Conservation (phyloP, 2,888 invertebrate species). For the Megamerina dolium region DNA sequence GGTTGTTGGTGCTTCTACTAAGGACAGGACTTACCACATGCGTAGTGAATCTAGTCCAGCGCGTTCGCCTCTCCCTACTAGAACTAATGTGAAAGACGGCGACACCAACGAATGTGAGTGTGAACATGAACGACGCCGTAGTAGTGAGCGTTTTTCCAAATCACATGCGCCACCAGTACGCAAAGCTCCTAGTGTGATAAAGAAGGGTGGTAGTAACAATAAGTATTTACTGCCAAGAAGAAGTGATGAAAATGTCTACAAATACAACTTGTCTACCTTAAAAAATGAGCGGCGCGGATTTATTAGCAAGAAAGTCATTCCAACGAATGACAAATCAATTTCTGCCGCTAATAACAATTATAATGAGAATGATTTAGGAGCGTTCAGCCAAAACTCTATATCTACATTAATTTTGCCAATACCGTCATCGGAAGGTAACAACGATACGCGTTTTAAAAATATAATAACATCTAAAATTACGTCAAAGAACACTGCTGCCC, state of each 20-base stretch:
- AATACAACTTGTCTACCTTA: conserved; percentile 44
- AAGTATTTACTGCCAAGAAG: conserved; percentile 37
- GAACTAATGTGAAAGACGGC: conserved; percentile 40
- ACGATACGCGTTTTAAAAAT: conserved; percentile 10
- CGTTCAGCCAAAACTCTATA: conserved; percentile 29
- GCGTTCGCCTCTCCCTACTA: conserved; percentile 44
- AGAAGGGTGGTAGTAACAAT: conserved; percentile 36
- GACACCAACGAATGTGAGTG: conserved; percentile 53
- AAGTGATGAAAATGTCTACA: conserved; percentile 46
- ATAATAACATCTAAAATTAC: background rate
- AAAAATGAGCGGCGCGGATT: conserved; percentile 49
- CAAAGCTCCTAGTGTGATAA: conserved; percentile 42
- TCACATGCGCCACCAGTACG: conserved; percentile 56
- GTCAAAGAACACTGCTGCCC: background rate
- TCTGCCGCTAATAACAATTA: conserved; percentile 35
- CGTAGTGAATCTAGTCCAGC: conserved; percentile 48
- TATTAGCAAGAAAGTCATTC: conserved; percentile 36
- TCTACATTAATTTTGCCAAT: conserved; percentile 19
- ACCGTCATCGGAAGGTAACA: conserved; percentile 18
- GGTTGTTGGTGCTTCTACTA: conserved; percentile 23
- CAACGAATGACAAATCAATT: conserved; percentile 25
- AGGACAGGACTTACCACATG: conserved; percentile 35
- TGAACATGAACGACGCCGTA: conserved; percentile 59
- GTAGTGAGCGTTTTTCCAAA: conserved; percentile 60
- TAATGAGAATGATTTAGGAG: conserved; percentile 49